Evolutionary conservation across 2,888 invertebrate species (phyloP).

Genomic region (Prenolepis imparis): DNA sequence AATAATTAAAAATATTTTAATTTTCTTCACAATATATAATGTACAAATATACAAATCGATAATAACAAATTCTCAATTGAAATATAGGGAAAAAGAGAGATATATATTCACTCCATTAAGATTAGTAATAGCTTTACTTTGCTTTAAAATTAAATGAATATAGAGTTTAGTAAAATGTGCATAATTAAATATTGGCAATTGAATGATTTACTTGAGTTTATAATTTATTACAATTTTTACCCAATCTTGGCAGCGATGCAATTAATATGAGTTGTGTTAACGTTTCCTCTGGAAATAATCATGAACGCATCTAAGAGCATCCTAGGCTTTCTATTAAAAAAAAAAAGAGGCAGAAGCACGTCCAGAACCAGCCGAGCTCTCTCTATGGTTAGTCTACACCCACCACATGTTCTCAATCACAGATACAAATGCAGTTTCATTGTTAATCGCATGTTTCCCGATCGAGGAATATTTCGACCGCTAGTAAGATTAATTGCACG

Average conservation of each 20-base stretch:
- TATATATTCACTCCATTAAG: background rate
- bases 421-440: constrained; percentile 55
- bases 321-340: constrained; percentile 79
- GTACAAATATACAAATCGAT: background rate
- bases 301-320: constrained; percentile 81
- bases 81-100: background rate
- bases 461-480: constrained; percentile 52
- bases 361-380: constrained; percentile 66
- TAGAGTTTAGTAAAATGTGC: background rate
- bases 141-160: constrained; percentile 12
- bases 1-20: background rate
- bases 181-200: background rate
- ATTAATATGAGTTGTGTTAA: constrained; percentile 50
- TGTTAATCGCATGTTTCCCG: constrained; percentile 49
- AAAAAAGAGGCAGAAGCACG: constrained; percentile 69
- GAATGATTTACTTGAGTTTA: background rate
- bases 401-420: constrained; percentile 51
- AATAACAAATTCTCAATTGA: background rate
- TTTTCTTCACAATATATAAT: background rate
- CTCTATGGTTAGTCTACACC: constrained; percentile 56
- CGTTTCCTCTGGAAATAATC: constrained; percentile 60
- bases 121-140: background rate
- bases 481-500: constrained; percentile 61
- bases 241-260: constrained; percentile 38
- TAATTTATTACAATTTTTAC: constrained; percentile 31